These are phyloP conservation scores for Nothocercus julius DNA, from an alignment of 2,113 vertebrate genomes.

Conservation along the genomic window DNA sequence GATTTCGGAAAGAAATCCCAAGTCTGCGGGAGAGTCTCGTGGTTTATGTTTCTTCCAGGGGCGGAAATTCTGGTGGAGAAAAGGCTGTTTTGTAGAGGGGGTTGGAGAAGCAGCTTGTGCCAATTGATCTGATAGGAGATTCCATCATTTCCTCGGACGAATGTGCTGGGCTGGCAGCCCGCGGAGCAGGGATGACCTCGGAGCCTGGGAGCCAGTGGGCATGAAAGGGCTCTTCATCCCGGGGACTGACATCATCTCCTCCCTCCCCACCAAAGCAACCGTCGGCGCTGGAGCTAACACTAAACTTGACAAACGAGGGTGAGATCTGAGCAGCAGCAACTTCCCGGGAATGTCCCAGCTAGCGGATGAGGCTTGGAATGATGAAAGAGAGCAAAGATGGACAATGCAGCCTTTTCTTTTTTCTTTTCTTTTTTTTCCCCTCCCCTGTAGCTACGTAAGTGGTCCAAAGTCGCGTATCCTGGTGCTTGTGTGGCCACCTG, in stretches of 20 bases:
- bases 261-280: background rate
- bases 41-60: background rate
- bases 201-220: background rate
- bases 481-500: background rate
- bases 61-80: background rate
- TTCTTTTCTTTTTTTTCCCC: too few species aligned
- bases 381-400: background rate
- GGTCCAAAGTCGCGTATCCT: background rate
- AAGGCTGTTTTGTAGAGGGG: background rate
- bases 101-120: background rate
- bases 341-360: background rate
- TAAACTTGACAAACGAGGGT: background rate
- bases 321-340: background rate
- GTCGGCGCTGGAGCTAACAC: too few species aligned
- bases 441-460: background rate
- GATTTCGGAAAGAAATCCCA: background rate
- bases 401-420: background rate
- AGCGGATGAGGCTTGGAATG: fast-evolving
- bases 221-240: background rate
- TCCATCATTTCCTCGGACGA: background rate
- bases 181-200: background rate
- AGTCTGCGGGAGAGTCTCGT: background rate
- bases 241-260: background rate
- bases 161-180: background rate
- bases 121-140: background rate